Conservation (phyloP, 2,888 invertebrate species). For the Sympetrum striolatum region DNA sequence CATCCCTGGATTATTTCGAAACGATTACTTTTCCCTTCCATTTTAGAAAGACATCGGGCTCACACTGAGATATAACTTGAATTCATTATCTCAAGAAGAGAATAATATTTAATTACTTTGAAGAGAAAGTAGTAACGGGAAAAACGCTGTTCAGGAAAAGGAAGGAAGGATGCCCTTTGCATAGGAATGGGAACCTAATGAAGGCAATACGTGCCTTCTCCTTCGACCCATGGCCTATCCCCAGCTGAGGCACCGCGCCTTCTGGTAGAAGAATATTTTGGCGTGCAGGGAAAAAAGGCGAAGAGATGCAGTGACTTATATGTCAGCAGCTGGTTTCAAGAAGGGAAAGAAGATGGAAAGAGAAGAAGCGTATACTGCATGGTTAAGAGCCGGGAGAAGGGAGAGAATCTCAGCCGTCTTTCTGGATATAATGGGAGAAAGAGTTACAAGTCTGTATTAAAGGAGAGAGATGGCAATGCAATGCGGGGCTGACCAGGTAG, state of each 20-base stretch:
- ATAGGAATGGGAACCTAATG: neutral
- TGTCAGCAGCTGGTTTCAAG: conserved; percentile 15
- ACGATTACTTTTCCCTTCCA: too few relatives aligned
- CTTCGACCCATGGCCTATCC: neutral
- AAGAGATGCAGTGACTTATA: conserved; percentile 23
- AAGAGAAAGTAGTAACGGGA: neutral
- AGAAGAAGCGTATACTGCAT: neutral
- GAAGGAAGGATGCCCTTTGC: neutral
- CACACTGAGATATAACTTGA: too few relatives aligned
- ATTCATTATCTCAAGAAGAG: too few relatives aligned
- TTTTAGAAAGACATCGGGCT: too few relatives aligned
- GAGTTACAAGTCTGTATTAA: too few relatives aligned
- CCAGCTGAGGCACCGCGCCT: neutral
- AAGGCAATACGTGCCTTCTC: neutral
- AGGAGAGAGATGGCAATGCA: neutral
- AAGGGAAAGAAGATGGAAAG: neutral
- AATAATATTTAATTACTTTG: neutral
- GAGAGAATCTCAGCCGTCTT: neutral
- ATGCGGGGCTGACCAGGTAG: neutral
- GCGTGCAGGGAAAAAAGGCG: neutral
- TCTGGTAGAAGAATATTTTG: neutral
- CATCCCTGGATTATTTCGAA: too few relatives aligned
- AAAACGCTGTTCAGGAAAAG: neutral
- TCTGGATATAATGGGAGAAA: too few relatives aligned
- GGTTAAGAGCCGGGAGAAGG: neutral